Percentiles rank a stretch among this genome's conserved stretches.
Evolutionary conservation across 2,888 invertebrate genomes (phyloP).

Genomic region (Lydus trimaculatus): DNA sequence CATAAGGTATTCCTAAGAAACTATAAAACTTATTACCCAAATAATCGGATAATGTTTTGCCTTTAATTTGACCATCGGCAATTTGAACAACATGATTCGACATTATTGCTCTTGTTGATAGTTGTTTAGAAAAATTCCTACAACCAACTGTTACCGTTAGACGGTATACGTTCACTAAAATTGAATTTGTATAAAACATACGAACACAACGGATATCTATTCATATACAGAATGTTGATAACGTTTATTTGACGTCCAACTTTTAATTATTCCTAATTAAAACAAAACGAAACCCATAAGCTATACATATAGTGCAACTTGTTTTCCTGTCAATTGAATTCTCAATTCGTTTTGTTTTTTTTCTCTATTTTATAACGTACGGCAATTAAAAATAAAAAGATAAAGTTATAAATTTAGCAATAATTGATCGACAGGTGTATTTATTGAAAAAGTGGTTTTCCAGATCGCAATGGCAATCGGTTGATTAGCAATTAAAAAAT

Average conservation of each 20-base stretch:
- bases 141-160: background rate
- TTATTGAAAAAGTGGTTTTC: too few species aligned
- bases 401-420: too few species aligned
- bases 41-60: constrained; percentile 42
- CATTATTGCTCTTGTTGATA: constrained; percentile 6
- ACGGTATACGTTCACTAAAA: background rate
- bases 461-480: too few species aligned
- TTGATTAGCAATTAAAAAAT: too few species aligned
- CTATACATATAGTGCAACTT: too few species aligned
- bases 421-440: too few species aligned
- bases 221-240: background rate
- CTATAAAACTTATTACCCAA: constrained; percentile 48
- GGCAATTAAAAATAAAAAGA: too few species aligned
- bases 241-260: background rate
- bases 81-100: constrained; percentile 42
- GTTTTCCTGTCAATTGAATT: too few species aligned
- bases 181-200: background rate
- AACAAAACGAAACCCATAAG: background rate
- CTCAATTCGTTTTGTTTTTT: too few species aligned
- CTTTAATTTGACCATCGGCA: constrained; percentile 52
- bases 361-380: too few species aligned
- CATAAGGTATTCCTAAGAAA: constrained; percentile 57
- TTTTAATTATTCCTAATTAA: background rate
- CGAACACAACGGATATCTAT: background rate
- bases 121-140: too few species aligned